phyloP scores from a whole-genome alignment of 1,140 invertebrate genomes.

The Idris sp. region DNA sequence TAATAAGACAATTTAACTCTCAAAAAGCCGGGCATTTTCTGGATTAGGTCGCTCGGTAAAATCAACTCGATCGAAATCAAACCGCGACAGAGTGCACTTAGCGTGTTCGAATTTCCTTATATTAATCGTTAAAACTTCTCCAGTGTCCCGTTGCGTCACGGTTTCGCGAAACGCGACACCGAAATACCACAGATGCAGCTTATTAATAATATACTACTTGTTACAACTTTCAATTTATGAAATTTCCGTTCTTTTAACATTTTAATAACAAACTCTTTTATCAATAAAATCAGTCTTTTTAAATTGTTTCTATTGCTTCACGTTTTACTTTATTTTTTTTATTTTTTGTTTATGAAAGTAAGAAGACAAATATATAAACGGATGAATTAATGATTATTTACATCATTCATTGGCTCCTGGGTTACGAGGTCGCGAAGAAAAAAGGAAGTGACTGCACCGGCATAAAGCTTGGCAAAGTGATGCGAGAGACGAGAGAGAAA shows the following conservation, averaged over 20 bases:
- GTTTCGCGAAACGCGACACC: slow-evolving; percentile 31
- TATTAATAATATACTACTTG: slow-evolving; percentile 7
- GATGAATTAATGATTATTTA: slow-evolving; percentile 46
- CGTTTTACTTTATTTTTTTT: too few species aligned
- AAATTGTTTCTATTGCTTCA: too few species aligned
- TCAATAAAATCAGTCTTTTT: too few species aligned
- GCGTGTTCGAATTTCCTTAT: slow-evolving; percentile 23
- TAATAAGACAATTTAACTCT: too few species aligned
- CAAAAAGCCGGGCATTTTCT: slow-evolving; percentile 7
- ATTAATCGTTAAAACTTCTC: slow-evolving; percentile 22
- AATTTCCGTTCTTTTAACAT: too few species aligned
- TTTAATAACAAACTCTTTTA: too few species aligned
- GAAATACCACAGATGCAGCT: slow-evolving; percentile 6
- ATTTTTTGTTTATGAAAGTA: slow-evolving; percentile 42
- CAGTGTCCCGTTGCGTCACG: slow-evolving; percentile 23
- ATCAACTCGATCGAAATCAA: neutral
- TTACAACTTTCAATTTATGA: neutral
- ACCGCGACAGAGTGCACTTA: neutral
- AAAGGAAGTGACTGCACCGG: slow-evolving; percentile 55
- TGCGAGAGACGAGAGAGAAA: slow-evolving; percentile 43
- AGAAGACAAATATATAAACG: slow-evolving; percentile 29
- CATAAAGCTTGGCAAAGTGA: slow-evolving; percentile 40
- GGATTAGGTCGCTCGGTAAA: slow-evolving; percentile 25
- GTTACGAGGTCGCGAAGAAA: slow-evolving; percentile 60
- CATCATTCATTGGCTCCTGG: slow-evolving; percentile 55